These are phyloP conservation scores for Zaprionus taronus DNA, from an alignment of 1,140 invertebrate species.

Conservation along the genomic window DNA sequence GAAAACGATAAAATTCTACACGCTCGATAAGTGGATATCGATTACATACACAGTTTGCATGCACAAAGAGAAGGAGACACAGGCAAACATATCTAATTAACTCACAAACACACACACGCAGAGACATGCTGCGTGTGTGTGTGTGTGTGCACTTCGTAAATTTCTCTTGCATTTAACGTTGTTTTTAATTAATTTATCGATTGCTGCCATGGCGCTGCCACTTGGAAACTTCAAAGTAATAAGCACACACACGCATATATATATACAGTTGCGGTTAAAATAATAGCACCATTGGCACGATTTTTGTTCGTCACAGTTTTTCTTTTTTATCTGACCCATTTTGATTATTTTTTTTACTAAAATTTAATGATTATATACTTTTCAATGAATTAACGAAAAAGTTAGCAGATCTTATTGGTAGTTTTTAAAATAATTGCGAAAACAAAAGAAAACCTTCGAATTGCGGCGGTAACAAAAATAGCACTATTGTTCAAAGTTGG, in stretches of 20 bases:
- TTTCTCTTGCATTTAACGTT: conserved; percentile 40
- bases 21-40: conserved; percentile 22
- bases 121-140: neutral
- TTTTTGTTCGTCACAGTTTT: too few relatives aligned
- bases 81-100: neutral
- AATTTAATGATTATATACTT: too few relatives aligned
- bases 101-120: neutral
- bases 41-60: conserved; percentile 13
- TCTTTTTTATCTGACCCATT: too few relatives aligned
- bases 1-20: conserved; percentile 4
- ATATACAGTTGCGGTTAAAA: too few relatives aligned
- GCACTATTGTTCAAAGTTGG: too few relatives aligned
- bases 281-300: too few relatives aligned
- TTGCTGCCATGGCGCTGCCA: conserved; percentile 33
- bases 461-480: too few relatives aligned
- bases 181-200: conserved; percentile 73
- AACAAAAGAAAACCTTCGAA: too few relatives aligned
- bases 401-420: too few relatives aligned
- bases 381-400: too few relatives aligned
- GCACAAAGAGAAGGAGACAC: neutral
- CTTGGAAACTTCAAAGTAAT: conserved; percentile 56
- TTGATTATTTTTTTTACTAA: too few relatives aligned
- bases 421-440: too few relatives aligned
- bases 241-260: conserved; percentile 46
- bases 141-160: conserved; percentile 32